phyloP scores from a whole-genome alignment of 2,888 invertebrate genomes.

The Acleris literana region DNA sequence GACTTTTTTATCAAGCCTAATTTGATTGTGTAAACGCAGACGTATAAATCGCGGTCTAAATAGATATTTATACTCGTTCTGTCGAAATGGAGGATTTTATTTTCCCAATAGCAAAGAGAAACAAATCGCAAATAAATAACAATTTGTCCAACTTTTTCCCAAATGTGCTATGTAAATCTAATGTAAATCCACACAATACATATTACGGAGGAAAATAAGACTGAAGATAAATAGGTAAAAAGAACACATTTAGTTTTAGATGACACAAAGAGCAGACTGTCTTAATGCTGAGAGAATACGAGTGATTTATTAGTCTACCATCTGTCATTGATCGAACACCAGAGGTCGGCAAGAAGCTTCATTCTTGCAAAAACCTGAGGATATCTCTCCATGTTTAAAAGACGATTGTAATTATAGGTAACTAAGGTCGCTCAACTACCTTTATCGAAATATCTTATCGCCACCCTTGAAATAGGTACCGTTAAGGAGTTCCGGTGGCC shows the following conservation, averaged over 20 bases:
- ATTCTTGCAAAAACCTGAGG: not conserved
- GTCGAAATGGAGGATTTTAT: slow-evolving; percentile 23
- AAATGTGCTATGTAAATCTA: slow-evolving; percentile 24
- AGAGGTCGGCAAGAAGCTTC: slow-evolving; percentile 2
- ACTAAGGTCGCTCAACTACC: no score
- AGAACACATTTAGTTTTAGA: no score
- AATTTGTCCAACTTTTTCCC: slow-evolving; percentile 25
- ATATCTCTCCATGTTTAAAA: not conserved
- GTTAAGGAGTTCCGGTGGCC: no score
- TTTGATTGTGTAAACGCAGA: slow-evolving; percentile 8
- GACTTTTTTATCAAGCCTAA: no score
- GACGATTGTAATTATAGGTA: no score
- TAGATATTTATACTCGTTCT: slow-evolving; percentile 27
- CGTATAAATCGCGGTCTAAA: slow-evolving; percentile 25
- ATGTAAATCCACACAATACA: slow-evolving; percentile 1
- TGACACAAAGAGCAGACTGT: no score
- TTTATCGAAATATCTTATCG: no score
- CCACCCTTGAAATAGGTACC: no score
- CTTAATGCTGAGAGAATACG: no score
- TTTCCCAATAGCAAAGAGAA: slow-evolving; percentile 22
- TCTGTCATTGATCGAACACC: slow-evolving; percentile 19
- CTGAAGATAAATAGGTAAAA: not conserved
- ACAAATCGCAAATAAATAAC: slow-evolving; percentile 21
- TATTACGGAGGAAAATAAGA: not conserved
- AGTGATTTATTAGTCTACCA: not conserved